phyloP scores from a whole-genome alignment of 2,888 invertebrate genomes.

The Disparrhopalites patrizii region DNA sequence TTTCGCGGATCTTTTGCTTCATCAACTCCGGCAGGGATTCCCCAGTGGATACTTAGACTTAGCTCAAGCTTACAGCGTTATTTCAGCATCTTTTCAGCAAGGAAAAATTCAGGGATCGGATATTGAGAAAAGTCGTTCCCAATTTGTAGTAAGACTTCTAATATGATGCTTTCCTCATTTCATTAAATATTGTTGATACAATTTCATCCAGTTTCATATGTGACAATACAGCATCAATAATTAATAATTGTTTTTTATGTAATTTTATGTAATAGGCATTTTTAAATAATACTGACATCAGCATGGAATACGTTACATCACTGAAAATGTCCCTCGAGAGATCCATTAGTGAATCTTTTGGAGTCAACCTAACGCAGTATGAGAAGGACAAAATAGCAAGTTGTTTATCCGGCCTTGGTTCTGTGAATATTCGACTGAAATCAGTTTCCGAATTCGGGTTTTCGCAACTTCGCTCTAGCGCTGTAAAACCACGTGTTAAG shows the following conservation, averaged over 20 bases:
- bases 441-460: conserved; percentile 73
- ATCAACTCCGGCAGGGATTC: conserved; percentile 62
- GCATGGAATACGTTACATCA: conserved; percentile 84
- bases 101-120: conserved; percentile 74
- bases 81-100: conserved; percentile 74
- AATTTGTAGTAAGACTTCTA: conserved; percentile 64
- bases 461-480: conserved; percentile 70
- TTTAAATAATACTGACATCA: conserved; percentile 85
- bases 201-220: neutral
- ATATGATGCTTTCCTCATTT: neutral
- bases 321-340: conserved; percentile 71
- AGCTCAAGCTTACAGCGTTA: conserved; percentile 76
- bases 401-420: conserved; percentile 62
- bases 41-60: conserved; percentile 65
- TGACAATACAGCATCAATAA: neutral
- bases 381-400: conserved; percentile 70
- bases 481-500: conserved; percentile 76
- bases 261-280: conserved; percentile 60
- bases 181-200: conserved; percentile 2
- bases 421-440: conserved; percentile 59
- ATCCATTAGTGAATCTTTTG: conserved; percentile 61
- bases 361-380: conserved; percentile 56
- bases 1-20: conserved; percentile 68
- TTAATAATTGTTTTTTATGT: neutral
- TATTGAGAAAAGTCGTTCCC: conserved; percentile 69